Base-by-base conservation (phyloP, 1,140 invertebrate genomes). In the Heliconius eleuchia region DNA sequence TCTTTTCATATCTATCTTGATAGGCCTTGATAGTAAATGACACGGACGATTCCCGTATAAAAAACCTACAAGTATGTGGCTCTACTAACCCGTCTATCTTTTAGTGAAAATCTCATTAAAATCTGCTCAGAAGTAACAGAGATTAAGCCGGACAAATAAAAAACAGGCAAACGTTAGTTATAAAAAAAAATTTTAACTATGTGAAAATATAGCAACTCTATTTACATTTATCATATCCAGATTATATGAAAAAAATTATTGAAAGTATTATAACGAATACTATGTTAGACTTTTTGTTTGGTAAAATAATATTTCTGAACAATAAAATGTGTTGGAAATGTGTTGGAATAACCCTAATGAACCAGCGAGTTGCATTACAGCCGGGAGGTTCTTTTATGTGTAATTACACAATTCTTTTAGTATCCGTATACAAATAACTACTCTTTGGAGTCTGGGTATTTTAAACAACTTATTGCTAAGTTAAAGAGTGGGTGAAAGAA, bases 271-370 rank as follows among this genome's bases (percentile, higher is more conserved):
- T 75, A 60, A 75, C 7, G 37, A 66, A 66, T 75, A 75, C 66
- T 75, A 30, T 66, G 37, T 75, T 75, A 75, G 74, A 39, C 60
- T 75, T 52, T 57, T 75, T 75, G 34, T 34, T 23, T 42, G 55
- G 46, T 13, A 42, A 66, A 75, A 66, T 75, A 66, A 66, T 75
- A 34, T 60, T n/a, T 23, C 74, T 57, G 19, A 75, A 60, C 66
- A 75, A 75, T 27, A 75, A 23, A 75, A 66, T 37, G 37, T 30
- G 34, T 23, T 23, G 23, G 23, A 0, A 23, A 23, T 57, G 55
- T 19, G 34, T 37, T 7, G 34, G 52, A 66, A 74, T 66, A 75
- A 18, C 52, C 55, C 55, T 75, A 75, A 75, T 66, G 74, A 75
- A 66, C 55, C 52, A 19, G 66, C 60, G 57, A 66, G 74, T 66